A percentile compares a stretch with the other conserved stretches of the same genome.
phyloP scores from a whole-genome alignment of 2,797 vertebrate genomes.

The Falco rusticolus region DNA sequence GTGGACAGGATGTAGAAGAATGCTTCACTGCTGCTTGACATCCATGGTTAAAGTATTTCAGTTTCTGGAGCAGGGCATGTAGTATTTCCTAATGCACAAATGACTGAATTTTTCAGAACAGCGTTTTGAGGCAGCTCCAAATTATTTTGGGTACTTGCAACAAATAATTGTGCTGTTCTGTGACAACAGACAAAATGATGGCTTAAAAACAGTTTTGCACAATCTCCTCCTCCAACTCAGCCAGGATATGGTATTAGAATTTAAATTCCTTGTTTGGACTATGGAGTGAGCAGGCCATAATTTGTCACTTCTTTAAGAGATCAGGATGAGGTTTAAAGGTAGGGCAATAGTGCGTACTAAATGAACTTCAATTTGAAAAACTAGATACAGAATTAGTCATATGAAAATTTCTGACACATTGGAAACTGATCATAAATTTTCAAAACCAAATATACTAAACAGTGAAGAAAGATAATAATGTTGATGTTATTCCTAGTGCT shows the following conservation, averaged over 20 bases:
- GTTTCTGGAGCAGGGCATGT: not conserved
- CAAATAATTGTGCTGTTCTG: not conserved
- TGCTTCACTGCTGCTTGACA: not conserved
- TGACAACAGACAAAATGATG: not conserved
- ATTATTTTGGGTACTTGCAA: not conserved
- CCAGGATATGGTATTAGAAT: not conserved
- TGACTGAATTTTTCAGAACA: not conserved
- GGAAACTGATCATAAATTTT: not conserved
- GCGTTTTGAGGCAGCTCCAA: not conserved
- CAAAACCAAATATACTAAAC: not conserved
- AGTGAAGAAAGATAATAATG: not conserved
- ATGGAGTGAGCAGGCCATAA: not conserved
- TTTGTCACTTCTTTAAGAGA: not conserved
- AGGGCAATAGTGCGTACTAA: not conserved
- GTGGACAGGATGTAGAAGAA: not conserved
- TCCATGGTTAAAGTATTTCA: not conserved
- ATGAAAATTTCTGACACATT: not conserved
- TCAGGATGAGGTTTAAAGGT: not conserved
- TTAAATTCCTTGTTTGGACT: not conserved
- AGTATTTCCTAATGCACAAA: not conserved
- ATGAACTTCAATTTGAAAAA: not conserved
- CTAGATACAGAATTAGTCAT: not conserved
- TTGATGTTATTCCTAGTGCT: not conserved
- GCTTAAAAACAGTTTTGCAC: not conserved
- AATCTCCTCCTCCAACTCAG: not conserved